Evolutionary conservation across 2,113 vertebrate species (phyloP).

Genomic region (Alosa alosa): DNA sequence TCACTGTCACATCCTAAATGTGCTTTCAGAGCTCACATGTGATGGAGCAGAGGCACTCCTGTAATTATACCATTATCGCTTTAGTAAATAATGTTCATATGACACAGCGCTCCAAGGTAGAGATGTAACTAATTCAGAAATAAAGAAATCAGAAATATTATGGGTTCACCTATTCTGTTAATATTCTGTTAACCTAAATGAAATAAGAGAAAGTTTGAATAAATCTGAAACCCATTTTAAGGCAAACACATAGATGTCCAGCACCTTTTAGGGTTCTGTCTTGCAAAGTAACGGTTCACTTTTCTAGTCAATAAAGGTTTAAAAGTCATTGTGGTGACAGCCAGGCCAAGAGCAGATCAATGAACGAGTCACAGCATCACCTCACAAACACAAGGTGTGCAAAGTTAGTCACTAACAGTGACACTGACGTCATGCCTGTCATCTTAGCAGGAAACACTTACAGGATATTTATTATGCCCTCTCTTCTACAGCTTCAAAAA

Average conservation of each 20-base stretch:
- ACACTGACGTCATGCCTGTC: background rate
- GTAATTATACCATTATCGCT: background rate
- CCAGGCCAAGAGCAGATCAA: conserved; percentile 41
- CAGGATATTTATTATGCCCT: background rate
- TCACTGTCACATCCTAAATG: no score
- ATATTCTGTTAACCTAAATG: no score
- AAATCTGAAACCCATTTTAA: background rate
- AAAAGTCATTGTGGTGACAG: conserved; percentile 43
- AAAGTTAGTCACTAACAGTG: background rate
- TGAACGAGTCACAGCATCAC: conserved; percentile 28
- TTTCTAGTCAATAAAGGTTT: conserved; percentile 24
- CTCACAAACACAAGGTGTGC: background rate
- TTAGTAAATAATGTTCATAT: no score
- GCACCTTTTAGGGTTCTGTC: background rate
- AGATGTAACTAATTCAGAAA: background rate
- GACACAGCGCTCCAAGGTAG: background rate
- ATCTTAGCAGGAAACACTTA: background rate
- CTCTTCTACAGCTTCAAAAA: background rate
- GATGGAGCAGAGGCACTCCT: background rate
- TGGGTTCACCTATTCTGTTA: background rate
- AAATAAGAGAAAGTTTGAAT: background rate
- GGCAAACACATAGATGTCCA: background rate
- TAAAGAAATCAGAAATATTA: background rate
- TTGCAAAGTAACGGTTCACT: background rate
- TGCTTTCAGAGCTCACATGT: no score